Evolutionary conservation across 2,113 vertebrate species (phyloP).

Genomic region (Grantiella picta): DNA sequence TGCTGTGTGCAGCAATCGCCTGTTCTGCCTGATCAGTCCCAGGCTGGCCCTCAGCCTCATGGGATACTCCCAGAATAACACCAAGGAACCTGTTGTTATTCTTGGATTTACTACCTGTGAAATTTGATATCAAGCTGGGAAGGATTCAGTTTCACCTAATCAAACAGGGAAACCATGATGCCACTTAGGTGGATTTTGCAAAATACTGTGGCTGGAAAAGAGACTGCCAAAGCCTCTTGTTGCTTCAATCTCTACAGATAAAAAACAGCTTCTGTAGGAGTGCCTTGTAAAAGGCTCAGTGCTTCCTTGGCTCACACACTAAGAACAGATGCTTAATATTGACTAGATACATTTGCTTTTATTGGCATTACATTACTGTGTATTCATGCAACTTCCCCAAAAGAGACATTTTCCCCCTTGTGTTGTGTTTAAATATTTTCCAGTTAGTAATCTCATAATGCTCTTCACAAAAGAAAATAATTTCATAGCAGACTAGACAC

Average conservation of each 20-base stretch:
- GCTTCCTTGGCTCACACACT: not conserved
- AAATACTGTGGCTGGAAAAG: not conserved
- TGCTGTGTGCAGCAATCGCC: not conserved
- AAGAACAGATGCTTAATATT: not conserved
- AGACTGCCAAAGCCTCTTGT: not conserved
- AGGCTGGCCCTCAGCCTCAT: not conserved
- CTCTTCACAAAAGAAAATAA: not conserved
- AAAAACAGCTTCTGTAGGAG: not conserved
- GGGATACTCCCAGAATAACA: not conserved
- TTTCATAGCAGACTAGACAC: slow-evolving; percentile 23
- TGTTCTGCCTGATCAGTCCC: not conserved
- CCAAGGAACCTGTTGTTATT: not conserved
- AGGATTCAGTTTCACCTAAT: slow-evolving; percentile 48
- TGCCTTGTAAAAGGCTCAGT: not conserved
- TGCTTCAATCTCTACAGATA: not conserved
- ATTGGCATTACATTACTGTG: not conserved
- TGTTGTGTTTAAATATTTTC: slow-evolving; percentile 43
- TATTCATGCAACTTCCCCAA: not conserved
- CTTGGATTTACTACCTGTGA: slow-evolving; percentile 60
- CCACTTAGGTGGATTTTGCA: not conserved
- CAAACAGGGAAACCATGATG: not conserved
- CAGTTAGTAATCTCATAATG: slow-evolving; percentile 2
- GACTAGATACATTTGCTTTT: not conserved
- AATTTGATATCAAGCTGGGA: slow-evolving; percentile 5
- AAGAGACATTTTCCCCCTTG: not conserved